Conservation (phyloP, 2,888 invertebrate genomes). For the Drosophila recens region DNA sequence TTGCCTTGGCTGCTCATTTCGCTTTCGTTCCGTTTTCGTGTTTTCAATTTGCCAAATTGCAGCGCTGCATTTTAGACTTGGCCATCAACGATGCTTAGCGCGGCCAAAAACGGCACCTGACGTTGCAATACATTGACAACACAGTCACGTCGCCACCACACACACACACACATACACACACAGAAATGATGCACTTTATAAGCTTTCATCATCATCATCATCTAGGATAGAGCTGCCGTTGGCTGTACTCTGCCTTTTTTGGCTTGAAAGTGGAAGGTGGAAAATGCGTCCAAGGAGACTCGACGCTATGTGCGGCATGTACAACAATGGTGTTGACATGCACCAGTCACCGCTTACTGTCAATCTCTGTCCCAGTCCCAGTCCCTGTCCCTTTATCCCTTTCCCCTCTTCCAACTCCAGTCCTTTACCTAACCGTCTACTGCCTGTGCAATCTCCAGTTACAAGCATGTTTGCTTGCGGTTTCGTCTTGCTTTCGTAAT, state of each 20-base stretch:
- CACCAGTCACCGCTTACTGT: conserved; percentile 42
- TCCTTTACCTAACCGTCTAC: conserved; percentile 6
- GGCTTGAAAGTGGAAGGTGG: conserved; percentile 44
- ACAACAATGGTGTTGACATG: conserved; percentile 68
- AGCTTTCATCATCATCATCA: conserved; percentile 41
- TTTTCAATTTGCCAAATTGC: conserved; percentile 79
- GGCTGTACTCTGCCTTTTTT: conserved; percentile 51
- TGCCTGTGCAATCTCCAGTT: conserved; percentile 14
- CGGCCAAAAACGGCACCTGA: conserved; percentile 24
- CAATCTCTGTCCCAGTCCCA: conserved; percentile 8
- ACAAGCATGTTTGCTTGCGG: conserved; percentile 38
- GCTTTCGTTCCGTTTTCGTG: conserved; percentile 54
- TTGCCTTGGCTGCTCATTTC: conserved; percentile 27
- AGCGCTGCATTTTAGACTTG: conserved; percentile 65
- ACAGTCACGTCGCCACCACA: conserved; percentile 62
- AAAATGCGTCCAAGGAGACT: conserved; percentile 63
- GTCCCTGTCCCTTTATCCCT: neutral
- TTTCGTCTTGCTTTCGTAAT: conserved; percentile 45
- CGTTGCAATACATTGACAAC: conserved; percentile 53
- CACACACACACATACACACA: conserved; percentile 21
- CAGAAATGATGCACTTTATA: conserved; percentile 48
- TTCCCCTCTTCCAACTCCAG: neutral
- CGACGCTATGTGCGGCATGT: conserved; percentile 43
- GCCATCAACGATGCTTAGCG: conserved; percentile 64
- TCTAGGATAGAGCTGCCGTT: conserved; percentile 15